phyloP scores from a whole-genome alignment of 2,797 vertebrate species.

The Thaleichthys pacificus region DNA sequence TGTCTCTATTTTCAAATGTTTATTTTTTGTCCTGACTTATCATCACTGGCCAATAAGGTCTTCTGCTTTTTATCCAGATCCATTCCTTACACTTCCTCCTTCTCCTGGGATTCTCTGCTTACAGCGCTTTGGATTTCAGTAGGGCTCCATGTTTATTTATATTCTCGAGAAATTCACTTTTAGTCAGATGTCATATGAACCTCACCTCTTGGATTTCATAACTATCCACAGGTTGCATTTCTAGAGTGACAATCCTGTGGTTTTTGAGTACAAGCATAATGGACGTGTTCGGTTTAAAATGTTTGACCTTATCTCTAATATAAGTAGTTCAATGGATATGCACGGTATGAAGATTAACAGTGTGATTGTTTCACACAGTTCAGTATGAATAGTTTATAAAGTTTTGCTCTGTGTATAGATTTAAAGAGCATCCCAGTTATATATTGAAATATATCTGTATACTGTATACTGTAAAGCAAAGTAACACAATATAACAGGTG shows the following conservation, averaged over 20 bases:
- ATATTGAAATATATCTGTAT: constrained; percentile 25
- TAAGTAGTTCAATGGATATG: background rate
- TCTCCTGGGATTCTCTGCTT: background rate
- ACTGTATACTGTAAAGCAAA: constrained; percentile 38
- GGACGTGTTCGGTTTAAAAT: background rate
- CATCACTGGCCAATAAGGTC: constrained; percentile 2
- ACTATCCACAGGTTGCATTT: constrained; percentile 33
- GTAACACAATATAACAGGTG: constrained; percentile 58
- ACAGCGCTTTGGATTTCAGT: constrained; percentile 40
- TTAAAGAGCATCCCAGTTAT: constrained; percentile 34
- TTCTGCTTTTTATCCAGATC: constrained; percentile 19
- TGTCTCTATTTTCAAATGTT: constrained; percentile 14
- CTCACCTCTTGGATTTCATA: constrained; percentile 32
- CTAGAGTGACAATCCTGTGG: constrained; percentile 12
- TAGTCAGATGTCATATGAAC: constrained; percentile 35
- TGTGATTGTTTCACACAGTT: too few species aligned
- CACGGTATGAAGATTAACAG: too few species aligned
- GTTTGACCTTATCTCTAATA: background rate
- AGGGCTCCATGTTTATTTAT: constrained; percentile 38
- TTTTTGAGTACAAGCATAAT: constrained; percentile 2
- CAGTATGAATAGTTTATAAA: background rate
- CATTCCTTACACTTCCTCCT: background rate
- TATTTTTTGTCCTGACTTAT: constrained; percentile 19
- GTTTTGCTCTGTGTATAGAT: constrained; percentile 7
- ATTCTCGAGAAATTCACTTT: constrained; percentile 40